Percentiles rank a stretch among this genome's conserved stretches.
These are phyloP conservation scores for Drosophila simulans DNA, from an alignment of 1,140 invertebrate genomes.

Conservation along the genomic window DNA sequence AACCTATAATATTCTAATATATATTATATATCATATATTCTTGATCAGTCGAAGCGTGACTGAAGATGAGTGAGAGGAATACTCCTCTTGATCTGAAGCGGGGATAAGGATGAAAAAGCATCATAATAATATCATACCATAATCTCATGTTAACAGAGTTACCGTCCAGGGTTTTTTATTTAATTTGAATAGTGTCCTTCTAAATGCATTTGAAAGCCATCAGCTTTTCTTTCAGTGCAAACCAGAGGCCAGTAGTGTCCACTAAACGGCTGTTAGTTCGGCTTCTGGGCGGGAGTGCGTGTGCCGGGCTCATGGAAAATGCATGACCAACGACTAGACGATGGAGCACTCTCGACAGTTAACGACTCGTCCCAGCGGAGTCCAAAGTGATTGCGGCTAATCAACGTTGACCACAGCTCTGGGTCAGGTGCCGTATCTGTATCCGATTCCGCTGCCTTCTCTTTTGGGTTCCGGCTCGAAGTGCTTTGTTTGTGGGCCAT, in stretches of 20 bases:
- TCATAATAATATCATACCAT: no score
- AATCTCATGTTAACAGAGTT: no score
- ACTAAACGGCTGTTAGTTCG: constrained; percentile 77
- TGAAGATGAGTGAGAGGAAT: no score
- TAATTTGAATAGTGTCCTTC: no score
- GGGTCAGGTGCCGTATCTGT: constrained; percentile 26
- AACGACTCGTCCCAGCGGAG: constrained; percentile 72
- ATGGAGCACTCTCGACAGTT: constrained; percentile 59
- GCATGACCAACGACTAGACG: constrained; percentile 70
- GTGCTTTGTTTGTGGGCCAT: constrained; percentile 59
- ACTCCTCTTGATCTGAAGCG: no score
- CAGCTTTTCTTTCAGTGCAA: not conserved
- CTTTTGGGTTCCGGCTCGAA: constrained; percentile 1
- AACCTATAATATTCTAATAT: no score
- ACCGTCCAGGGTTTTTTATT: no score
- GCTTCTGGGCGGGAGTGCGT: constrained; percentile 33
- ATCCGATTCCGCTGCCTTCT: constrained; percentile 5
- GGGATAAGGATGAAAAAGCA: no score
- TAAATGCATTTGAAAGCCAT: no score
- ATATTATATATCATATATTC: no score
- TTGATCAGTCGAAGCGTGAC: no score
- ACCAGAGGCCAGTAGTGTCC: constrained; percentile 38
- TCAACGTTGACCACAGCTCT: constrained; percentile 61
- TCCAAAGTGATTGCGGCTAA: constrained; percentile 75
- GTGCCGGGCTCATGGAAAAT: constrained; percentile 69